Conservation (phyloP, 2,888 invertebrate species). For the Iselma pallidipennis region DNA sequence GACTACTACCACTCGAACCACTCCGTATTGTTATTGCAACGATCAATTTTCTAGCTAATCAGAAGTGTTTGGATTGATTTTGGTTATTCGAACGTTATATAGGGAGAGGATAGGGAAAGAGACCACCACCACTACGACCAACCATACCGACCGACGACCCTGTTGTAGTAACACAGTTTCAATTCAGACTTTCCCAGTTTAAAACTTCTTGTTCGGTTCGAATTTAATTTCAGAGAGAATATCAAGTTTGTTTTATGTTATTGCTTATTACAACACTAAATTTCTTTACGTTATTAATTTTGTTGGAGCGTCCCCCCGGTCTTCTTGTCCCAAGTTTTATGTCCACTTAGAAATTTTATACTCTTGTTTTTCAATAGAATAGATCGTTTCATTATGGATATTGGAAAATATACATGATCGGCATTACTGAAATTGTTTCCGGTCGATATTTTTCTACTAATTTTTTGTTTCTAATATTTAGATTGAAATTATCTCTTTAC, state of each 20-base stretch:
- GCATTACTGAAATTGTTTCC: neutral
- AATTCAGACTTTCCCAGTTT: conserved; percentile 20
- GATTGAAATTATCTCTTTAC: neutral
- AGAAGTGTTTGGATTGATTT: conserved; percentile 30
- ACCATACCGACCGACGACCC: too few species aligned
- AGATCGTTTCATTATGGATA: conserved; percentile 22
- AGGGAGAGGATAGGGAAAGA: neutral
- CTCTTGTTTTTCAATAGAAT: conserved; percentile 19
- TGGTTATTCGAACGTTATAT: conserved; percentile 1
- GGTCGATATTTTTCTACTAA: neutral
- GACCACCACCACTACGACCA: neutral
- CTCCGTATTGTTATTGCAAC: conserved; percentile 27
- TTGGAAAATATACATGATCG: conserved; percentile 3
- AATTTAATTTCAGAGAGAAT: conserved; percentile 26
- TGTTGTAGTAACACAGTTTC: conserved; percentile 23
- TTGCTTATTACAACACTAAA: conserved; percentile 24
- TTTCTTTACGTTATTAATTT: conserved; percentile 29
- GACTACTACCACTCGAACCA: neutral
- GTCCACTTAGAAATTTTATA: conserved; percentile 27
- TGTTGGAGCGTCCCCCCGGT: conserved; percentile 5
- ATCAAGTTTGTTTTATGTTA: conserved; percentile 26
- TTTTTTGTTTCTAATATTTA: neutral
- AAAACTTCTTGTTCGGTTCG: conserved; percentile 28
- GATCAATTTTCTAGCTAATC: conserved; percentile 30
- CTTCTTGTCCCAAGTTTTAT: conserved; percentile 11